Evolutionary conservation across 35 echinoderm and acorn worm species (phyloP), one percentile per base, ranked within the genome.

Genomic region (Eucidaris tribuloides): DNA sequence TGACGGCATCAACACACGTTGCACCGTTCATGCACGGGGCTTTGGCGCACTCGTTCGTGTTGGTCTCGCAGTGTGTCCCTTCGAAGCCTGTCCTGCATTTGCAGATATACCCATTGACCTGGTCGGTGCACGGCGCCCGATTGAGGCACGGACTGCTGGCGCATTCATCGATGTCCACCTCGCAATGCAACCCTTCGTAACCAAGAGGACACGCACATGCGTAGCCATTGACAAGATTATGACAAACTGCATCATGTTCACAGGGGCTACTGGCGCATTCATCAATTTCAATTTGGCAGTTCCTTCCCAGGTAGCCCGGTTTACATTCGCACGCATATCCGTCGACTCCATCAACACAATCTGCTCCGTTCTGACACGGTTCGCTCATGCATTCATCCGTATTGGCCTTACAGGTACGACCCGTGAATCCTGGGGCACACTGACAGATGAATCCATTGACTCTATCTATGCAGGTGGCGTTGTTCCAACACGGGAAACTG

Each of bases 61-160:
- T 84, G 24, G 72, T 46, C 44, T 36, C 80, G 24, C 86, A 82
- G 30, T 82, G 56, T 20, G 45, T 43, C 0, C 79, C 78, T 15
- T 56, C 46, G 33, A 61, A 89, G 13, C 88, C 88, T 37, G 56
- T 49, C 28, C 79, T 82, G 65, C 90, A 92, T 30, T 82, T 79
- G 63, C 93, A 96, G 14, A 81, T 78, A 64, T 92, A 96, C 30
- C 82, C 71, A 62, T 90, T 80, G 19, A 96, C 78, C 31, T 58
- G 54, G 30, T 96, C 89, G 5, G 56, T 48, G 58, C 93, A 96
- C 7, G 66, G 30, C 5, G 84, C 93, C 38, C 79, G 65, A 46
- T 96, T 82, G 49, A 36, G 46, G 76, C 93, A 96, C 1, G 88
- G 80, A 52, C 32, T 58, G 35, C 48, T 71, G 48, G 38, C 56